Evolutionary conservation across 2,797 vertebrate genomes (phyloP).

Genomic region (Glossophaga mutica): DNA sequence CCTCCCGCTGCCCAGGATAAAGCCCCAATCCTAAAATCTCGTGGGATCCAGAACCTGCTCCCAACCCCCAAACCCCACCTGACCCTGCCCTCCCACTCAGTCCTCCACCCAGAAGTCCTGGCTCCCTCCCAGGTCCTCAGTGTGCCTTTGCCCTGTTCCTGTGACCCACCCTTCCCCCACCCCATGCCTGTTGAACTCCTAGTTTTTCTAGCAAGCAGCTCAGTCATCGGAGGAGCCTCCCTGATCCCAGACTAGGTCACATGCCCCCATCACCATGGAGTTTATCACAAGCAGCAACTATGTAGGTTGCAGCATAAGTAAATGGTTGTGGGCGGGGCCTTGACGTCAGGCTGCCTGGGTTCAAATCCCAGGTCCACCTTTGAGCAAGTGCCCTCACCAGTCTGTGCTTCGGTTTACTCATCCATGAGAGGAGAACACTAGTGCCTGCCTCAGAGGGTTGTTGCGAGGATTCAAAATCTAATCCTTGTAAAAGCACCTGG

Average conservation of each 20-base stretch:
- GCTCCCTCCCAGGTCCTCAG: neutral
- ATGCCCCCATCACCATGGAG: neutral
- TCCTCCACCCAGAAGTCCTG: neutral
- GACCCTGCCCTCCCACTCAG: neutral
- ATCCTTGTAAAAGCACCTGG: neutral
- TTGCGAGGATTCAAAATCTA: neutral
- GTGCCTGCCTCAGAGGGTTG: fast-evolving
- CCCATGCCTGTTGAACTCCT: neutral
- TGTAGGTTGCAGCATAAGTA: neutral
- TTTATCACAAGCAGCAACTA: neutral
- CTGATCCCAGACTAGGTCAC: neutral
- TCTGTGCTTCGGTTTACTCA: neutral
- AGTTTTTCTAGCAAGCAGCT: neutral
- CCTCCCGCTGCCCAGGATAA: neutral
- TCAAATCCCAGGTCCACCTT: neutral
- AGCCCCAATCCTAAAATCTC: neutral
- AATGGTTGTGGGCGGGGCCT: neutral
- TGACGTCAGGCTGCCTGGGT: neutral
- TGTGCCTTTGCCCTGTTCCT: neutral
- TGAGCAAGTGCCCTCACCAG: neutral
- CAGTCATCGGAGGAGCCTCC: neutral
- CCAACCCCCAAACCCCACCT: neutral
- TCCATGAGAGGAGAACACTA: neutral
- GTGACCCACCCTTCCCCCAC: neutral
- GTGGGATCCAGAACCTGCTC: neutral